Conservation (phyloP, 2,113 vertebrate genomes). For the Gymnorhina tibicen region DNA sequence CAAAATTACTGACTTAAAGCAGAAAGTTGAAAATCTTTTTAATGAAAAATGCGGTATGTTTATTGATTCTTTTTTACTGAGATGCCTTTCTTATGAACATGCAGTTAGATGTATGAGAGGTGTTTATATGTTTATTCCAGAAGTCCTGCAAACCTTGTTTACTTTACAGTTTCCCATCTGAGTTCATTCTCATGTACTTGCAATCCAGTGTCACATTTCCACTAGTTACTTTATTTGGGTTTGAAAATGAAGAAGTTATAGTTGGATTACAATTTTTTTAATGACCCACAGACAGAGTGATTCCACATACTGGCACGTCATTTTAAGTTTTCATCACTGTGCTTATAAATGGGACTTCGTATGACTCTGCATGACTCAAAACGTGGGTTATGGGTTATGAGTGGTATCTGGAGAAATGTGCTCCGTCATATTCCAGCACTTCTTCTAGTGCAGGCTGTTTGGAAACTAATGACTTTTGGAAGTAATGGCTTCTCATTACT, state of each 20-base stretch:
- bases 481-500: background rate
- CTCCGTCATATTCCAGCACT: background rate
- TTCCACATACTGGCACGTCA: background rate
- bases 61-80: background rate
- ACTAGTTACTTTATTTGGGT: background rate
- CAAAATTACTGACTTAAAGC: conserved; percentile 77
- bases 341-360: background rate
- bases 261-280: background rate
- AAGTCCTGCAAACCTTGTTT: background rate
- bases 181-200: background rate
- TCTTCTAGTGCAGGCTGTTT: background rate
- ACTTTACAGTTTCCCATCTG: background rate
- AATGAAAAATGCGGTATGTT: conserved; percentile 80
- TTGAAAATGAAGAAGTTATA: background rate
- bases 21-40: conserved; percentile 78
- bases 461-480: background rate
- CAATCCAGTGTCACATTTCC: background rate
- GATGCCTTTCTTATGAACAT: background rate
- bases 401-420: background rate
- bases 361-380: background rate
- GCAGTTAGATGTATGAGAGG: background rate
- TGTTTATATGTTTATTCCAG: background rate
- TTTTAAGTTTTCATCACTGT: background rate
- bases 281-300: background rate
- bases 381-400: accelerated